Evolutionary conservation across 2,888 invertebrate genomes (phyloP).

Genomic region (Hydraecia micacea): DNA sequence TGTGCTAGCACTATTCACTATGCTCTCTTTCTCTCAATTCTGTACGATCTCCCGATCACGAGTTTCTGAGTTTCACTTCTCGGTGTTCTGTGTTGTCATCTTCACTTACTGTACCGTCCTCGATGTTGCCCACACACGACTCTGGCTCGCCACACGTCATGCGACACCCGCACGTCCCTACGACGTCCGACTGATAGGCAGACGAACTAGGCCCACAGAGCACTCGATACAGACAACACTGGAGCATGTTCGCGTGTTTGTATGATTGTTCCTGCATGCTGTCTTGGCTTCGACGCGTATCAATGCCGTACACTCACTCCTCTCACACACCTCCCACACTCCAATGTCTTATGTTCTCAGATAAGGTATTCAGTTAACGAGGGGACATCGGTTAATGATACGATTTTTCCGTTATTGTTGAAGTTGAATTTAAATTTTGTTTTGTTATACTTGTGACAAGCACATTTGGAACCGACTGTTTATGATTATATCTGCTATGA

Average conservation of each 20-base stretch:
- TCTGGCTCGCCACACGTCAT: constrained; percentile 78
- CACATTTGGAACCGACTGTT: constrained; percentile 81
- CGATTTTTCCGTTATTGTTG: constrained; percentile 65
- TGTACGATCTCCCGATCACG: constrained; percentile 86
- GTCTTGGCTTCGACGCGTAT: constrained; percentile 88
- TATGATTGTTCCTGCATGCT: constrained; percentile 88
- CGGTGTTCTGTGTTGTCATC: constrained; percentile 88
- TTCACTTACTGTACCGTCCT: constrained; percentile 84
- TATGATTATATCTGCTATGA: constrained; percentile 79
- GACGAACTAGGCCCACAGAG: constrained; percentile 79
- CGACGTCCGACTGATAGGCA: constrained; percentile 70
- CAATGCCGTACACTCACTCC: constrained; percentile 76
- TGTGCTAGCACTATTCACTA: constrained; percentile 89
- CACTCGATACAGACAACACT: constrained; percentile 87
- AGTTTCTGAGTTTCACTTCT: constrained; percentile 84
- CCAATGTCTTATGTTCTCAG: constrained; percentile 72
- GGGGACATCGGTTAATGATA: constrained; percentile 66
- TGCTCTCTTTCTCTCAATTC: constrained; percentile 85
- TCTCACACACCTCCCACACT: constrained; percentile 80
- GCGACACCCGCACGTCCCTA: constrained; percentile 71
- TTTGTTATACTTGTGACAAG: constrained; percentile 76
- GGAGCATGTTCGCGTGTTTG: constrained; percentile 87
- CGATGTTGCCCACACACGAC: constrained; percentile 82
- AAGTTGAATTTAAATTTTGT: constrained; percentile 72
- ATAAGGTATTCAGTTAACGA: constrained; percentile 65